phyloP scores from a whole-genome alignment of 1,140 invertebrate genomes.

The Dendroctonus valens region DNA sequence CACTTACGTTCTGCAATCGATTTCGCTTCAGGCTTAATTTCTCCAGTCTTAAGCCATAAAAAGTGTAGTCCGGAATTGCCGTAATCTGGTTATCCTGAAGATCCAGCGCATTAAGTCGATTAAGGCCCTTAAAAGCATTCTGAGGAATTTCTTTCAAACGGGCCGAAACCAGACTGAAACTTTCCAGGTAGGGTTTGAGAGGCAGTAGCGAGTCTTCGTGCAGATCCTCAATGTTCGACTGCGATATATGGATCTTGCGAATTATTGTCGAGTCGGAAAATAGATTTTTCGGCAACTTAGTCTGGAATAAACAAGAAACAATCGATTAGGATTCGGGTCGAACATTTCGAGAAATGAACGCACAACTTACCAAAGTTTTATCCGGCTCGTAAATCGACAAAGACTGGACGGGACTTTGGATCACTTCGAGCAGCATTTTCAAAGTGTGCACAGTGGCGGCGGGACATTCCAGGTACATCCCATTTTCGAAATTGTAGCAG shows the following conservation, averaged over 20 bases:
- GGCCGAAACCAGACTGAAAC: constrained; percentile 76
- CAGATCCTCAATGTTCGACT: constrained; percentile 73
- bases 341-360: background rate
- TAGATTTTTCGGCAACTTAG: constrained; percentile 65
- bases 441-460: constrained; percentile 62
- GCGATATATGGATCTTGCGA: constrained; percentile 78
- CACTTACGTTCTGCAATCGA: constrained; percentile 59
- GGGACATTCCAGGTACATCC: constrained; percentile 85
- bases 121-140: constrained; percentile 71
- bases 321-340: background rate
- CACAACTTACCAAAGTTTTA: constrained; percentile 56
- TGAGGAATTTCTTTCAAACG: constrained; percentile 78
- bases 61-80: constrained; percentile 80
- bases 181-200: constrained; percentile 73
- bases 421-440: constrained; percentile 53
- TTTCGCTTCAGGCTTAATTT: constrained; percentile 86
- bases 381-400: constrained; percentile 85
- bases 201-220: constrained; percentile 71
- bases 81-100: constrained; percentile 83
- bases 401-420: constrained; percentile 72
- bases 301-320: constrained; percentile 48
- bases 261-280: constrained; percentile 72
- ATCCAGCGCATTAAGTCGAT: constrained; percentile 72
- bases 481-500: constrained; percentile 89
- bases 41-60: constrained; percentile 77